Conservation (phyloP, 2,797 vertebrate species). For the Onychomys arenicola region DNA sequence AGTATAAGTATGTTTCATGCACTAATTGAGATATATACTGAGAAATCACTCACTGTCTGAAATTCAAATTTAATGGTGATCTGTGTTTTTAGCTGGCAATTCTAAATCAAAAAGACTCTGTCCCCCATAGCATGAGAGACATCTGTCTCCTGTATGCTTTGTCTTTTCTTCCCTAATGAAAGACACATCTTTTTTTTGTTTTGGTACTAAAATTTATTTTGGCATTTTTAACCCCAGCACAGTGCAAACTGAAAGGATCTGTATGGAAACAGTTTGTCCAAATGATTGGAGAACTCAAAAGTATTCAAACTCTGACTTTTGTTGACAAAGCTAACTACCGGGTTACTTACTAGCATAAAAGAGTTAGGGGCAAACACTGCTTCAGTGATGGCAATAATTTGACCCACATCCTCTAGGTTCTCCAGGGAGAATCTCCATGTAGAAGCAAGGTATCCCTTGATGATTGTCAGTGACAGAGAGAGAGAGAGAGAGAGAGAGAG, state of each 20-base stretch:
- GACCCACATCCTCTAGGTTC: neutral
- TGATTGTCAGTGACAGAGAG: neutral
- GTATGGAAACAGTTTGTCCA: constrained; percentile 1
- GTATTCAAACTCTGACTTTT: neutral
- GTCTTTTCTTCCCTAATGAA: neutral
- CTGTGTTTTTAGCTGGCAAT: neutral
- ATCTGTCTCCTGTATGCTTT: neutral
- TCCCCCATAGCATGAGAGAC: neutral
- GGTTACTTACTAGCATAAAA: neutral
- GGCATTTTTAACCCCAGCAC: neutral
- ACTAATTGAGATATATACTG: neutral
- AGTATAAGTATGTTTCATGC: neutral
- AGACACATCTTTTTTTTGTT: neutral
- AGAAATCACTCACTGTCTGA: neutral
- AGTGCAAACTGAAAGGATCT: neutral
- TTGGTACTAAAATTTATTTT: neutral
- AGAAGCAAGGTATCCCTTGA: neutral
- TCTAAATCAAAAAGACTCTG: neutral
- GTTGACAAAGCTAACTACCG: neutral
- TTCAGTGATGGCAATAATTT: neutral
- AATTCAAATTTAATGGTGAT: neutral
- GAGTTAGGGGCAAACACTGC: neutral
- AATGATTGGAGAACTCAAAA: constrained; percentile 2
- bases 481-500: no score
- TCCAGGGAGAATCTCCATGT: neutral